phyloP scores from a whole-genome alignment of 2,113 vertebrate species.

The Bubo scandiacus region DNA sequence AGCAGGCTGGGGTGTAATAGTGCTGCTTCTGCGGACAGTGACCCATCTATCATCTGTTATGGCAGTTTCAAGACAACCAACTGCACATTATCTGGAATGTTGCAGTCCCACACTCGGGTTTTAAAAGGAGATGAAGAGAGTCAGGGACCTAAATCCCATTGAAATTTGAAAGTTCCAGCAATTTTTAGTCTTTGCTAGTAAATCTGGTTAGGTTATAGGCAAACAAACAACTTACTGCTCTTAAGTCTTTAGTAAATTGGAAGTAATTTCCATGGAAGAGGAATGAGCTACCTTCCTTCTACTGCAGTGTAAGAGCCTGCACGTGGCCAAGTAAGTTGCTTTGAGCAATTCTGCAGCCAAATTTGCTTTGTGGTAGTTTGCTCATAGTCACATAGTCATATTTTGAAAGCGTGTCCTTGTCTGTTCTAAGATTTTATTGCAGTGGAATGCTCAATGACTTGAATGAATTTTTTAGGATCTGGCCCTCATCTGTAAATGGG shows the following conservation, averaged over 20 bases:
- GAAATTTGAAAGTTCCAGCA: neutral
- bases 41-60: fast-evolving
- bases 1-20: neutral
- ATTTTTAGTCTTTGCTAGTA: neutral
- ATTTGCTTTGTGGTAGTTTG: neutral
- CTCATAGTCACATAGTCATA: neutral
- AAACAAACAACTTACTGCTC: neutral
- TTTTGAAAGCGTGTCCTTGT: neutral
- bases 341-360: neutral
- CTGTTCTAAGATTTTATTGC: neutral
- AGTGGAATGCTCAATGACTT: neutral
- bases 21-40: neutral
- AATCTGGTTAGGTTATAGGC: neutral
- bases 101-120: neutral
- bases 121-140: neutral
- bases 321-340: neutral
- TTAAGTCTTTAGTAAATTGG: neutral
- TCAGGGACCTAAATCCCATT: neutral
- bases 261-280: neutral
- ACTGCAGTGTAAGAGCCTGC: neutral
- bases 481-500: neutral
- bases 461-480: neutral
- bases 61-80: neutral
- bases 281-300: neutral
- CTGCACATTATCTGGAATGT: fast-evolving